phyloP scores from a whole-genome alignment of 2,888 invertebrate species.

The Drepanosiphum platanoidis region DNA sequence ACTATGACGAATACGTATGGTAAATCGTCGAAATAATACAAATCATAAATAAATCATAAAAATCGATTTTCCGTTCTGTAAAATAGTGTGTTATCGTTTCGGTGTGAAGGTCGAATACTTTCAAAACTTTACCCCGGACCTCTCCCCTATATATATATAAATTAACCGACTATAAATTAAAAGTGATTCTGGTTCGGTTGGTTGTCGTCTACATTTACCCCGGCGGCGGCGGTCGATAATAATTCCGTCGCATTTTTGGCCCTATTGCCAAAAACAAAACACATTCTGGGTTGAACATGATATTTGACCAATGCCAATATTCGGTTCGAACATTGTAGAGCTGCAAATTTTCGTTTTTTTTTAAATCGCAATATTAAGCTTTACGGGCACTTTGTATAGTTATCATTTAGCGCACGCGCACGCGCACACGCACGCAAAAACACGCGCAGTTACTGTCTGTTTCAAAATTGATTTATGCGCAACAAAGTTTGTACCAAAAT shows the following conservation, averaged over 20 bases:
- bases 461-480: constrained; percentile 12
- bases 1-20: no score
- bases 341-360: neutral
- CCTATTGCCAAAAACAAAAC: neutral
- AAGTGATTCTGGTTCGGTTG: neutral
- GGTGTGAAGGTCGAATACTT: neutral
- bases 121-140: neutral
- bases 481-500: constrained; percentile 30
- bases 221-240: neutral
- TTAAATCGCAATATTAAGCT: neutral
- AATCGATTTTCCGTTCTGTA: neutral
- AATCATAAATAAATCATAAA: neutral
- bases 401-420: neutral
- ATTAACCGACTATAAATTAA: neutral
- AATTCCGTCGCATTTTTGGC: neutral
- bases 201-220: neutral
- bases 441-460: neutral
- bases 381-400: neutral
- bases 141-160: no score
- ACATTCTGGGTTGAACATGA: neutral
- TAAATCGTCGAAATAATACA: neutral
- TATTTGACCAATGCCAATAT: neutral
- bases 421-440: neutral
- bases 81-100: neutral
- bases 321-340: neutral